phyloP scores from a whole-genome alignment of 2,113 vertebrate species.

The Mobula birostris region DNA sequence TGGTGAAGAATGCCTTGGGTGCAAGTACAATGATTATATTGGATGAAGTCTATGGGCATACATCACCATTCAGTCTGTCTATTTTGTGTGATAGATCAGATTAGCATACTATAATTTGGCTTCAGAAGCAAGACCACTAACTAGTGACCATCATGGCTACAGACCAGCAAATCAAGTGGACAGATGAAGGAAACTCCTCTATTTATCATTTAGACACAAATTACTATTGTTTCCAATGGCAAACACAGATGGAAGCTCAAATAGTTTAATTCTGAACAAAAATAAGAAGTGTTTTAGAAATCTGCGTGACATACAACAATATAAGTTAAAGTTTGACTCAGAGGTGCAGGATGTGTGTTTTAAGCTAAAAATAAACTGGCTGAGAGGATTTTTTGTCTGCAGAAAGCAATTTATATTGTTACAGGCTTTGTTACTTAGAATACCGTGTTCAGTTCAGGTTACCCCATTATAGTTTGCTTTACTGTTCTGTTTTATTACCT shows the following conservation, averaged over 20 bases:
- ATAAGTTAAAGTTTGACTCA: background rate
- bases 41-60: background rate
- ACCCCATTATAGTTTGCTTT: too few species aligned
- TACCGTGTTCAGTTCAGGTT: too few species aligned
- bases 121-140: background rate
- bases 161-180: background rate
- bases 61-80: background rate
- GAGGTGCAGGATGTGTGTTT: background rate
- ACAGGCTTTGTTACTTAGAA: background rate
- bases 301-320: too few species aligned
- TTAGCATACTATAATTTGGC: background rate
- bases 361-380: slow-evolving; percentile 1
- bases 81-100: background rate
- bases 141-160: background rate
- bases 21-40: background rate
- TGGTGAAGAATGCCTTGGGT: background rate
- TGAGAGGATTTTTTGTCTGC: slow-evolving; percentile 5
- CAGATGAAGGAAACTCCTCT: too few species aligned
- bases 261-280: background rate
- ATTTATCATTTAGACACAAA: too few species aligned
- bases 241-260: background rate
- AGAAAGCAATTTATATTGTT: slow-evolving; percentile 8
- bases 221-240: too few species aligned
- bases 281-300: background rate
- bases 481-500: too few species aligned